Evolutionary conservation across 2,113 vertebrate genomes (phyloP).

Genomic region (Paramormyrops kingsleyae): DNA sequence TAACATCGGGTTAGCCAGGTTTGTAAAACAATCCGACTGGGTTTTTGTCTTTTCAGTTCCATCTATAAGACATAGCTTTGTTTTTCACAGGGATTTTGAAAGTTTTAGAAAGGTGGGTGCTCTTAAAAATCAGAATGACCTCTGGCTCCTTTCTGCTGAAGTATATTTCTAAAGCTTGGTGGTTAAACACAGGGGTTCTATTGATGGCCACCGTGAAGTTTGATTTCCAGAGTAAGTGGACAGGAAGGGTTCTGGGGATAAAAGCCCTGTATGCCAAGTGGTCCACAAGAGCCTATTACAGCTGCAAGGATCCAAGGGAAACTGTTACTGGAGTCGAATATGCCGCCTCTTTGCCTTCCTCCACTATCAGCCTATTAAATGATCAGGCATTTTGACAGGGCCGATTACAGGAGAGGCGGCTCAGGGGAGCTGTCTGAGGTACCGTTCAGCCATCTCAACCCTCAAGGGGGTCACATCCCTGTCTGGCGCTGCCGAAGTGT

Average conservation of each 20-base stretch:
- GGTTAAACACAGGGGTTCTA: neutral
- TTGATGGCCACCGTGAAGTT: neutral
- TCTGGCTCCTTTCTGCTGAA: neutral
- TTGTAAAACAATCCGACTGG: neutral
- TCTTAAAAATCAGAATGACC: neutral
- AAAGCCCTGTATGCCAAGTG: neutral
- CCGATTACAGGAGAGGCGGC: neutral
- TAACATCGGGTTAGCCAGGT: neutral
- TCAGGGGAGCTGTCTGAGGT: neutral
- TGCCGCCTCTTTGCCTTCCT: neutral
- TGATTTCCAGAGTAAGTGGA: neutral
- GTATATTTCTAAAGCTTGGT: neutral
- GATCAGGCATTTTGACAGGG: slow-evolving; percentile 26
- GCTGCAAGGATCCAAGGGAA: neutral
- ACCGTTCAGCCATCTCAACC: neutral
- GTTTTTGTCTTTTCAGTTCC: neutral
- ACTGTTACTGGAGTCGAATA: slow-evolving; percentile 4
- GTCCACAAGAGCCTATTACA: neutral
- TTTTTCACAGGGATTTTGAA: neutral
- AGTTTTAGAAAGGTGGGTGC: neutral
- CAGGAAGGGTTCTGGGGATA: neutral
- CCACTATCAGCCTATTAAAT: slow-evolving; percentile 25
- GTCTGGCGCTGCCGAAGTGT: neutral
- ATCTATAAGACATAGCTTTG: neutral
- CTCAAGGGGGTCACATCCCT: neutral